phyloP scores from a whole-genome alignment of 2,888 invertebrate genomes.

The Omphaloscelis lunosa region DNA sequence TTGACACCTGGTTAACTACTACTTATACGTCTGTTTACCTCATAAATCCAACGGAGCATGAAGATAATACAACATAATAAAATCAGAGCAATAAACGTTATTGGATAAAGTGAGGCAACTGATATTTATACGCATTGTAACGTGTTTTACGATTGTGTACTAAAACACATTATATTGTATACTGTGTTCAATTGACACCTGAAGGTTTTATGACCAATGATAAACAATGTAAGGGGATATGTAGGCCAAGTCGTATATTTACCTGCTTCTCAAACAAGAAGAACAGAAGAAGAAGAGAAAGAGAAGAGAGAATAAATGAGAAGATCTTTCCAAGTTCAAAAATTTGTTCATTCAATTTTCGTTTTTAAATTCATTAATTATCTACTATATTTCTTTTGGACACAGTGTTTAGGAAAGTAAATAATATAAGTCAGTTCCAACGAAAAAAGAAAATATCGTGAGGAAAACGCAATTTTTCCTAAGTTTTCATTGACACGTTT shows the following conservation, averaged over 20 bases:
- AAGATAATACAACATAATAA: constrained; percentile 49
- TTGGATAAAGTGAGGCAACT: constrained; percentile 36
- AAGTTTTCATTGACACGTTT: neutral
- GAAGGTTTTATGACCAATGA: constrained; percentile 39
- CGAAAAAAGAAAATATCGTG: neutral
- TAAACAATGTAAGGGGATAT: constrained; percentile 5
- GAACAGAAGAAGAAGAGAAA: neutral
- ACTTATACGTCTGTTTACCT: neutral
- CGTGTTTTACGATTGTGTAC: constrained; percentile 54
- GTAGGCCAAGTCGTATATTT: neutral
- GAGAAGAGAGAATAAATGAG: neutral
- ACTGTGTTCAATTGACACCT: constrained; percentile 40
- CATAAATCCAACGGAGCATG: constrained; percentile 28
- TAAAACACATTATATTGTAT: constrained; percentile 37
- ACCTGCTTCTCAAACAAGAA: neutral
- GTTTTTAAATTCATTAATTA: neutral
- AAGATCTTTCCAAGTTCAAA: neutral
- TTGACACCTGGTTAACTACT: neutral
- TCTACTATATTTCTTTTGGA: too few relatives aligned
- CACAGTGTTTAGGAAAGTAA: neutral
- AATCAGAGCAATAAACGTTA: constrained; percentile 51
- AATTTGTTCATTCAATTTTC: neutral
- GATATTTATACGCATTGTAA: constrained; percentile 55
- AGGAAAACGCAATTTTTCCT: neutral
- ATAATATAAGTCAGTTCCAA: neutral